Evolutionary conservation across 2,797 vertebrate genomes (phyloP).

Genomic region (Coregonus suidteri): DNA sequence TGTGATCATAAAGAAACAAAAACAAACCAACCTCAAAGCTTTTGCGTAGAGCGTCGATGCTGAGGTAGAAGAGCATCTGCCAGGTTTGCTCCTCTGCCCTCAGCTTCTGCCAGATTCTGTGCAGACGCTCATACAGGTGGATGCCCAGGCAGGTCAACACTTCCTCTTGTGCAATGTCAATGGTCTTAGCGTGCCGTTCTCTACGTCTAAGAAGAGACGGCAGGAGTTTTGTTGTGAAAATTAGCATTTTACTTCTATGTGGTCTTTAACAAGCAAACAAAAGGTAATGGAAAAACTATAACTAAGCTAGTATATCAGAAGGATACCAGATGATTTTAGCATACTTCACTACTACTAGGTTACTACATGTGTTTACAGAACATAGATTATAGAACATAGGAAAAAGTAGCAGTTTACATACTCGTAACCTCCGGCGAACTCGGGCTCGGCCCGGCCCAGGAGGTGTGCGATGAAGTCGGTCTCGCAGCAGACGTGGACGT

Average conservation of each 20-base stretch:
- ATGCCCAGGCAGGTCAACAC: constrained; percentile 96
- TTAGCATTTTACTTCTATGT: not conserved
- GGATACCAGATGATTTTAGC: not conserved
- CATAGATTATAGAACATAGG: not conserved
- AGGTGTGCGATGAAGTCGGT: constrained; percentile 97
- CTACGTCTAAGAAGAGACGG: constrained; percentile 75
- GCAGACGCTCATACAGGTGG: constrained; percentile 93
- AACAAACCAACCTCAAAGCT: constrained; percentile 86
- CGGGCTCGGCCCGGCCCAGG: constrained; percentile 91
- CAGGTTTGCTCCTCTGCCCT: constrained; percentile 96
- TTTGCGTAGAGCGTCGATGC: constrained; percentile 92
- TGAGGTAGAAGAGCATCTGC: constrained; percentile 95
- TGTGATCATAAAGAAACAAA: too few species aligned
- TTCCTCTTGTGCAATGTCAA: constrained; percentile 97
- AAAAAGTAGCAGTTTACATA: constrained; percentile 84
- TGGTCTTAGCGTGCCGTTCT: constrained; percentile 97
- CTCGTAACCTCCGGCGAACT: constrained; percentile 97
- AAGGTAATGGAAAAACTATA: not conserved
- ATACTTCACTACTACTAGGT: not conserved
- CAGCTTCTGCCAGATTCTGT: constrained; percentile 97
- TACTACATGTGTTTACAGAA: not conserved
- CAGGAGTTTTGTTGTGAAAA: not conserved
- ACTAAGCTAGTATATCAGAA: not conserved
- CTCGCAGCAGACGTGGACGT: constrained; percentile 95
- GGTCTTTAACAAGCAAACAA: not conserved